A percentile compares a stretch with the other conserved stretches of the same genome.
Evolutionary conservation across 2,797 vertebrate species (phyloP).

Genomic region (Sebastes goodei): DNA sequence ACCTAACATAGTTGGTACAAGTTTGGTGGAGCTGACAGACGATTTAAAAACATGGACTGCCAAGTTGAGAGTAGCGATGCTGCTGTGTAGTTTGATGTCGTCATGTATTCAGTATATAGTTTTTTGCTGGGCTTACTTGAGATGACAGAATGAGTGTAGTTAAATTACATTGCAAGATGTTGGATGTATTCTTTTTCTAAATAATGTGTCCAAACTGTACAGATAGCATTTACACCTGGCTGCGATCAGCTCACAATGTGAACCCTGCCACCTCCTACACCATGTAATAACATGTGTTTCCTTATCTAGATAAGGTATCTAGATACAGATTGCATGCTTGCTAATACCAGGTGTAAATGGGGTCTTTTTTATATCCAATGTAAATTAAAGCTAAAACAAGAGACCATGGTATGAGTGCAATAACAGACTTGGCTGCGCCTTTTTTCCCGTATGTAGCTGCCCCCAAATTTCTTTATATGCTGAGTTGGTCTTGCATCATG

Average conservation of each 20-base stretch:
- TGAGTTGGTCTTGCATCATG: background rate
- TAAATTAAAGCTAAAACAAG: background rate
- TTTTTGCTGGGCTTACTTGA: background rate
- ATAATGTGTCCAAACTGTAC: background rate
- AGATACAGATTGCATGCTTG: background rate
- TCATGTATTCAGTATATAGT: background rate
- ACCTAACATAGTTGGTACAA: too few relatives aligned
- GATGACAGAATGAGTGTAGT: background rate
- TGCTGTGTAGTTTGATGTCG: background rate
- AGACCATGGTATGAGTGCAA: background rate
- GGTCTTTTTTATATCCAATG: background rate
- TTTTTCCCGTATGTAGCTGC: background rate
- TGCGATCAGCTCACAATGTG: background rate
- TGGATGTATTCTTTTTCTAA: background rate
- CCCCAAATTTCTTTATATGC: background rate
- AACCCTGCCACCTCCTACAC: background rate
- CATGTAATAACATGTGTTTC: background rate
- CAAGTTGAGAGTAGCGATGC: background rate
- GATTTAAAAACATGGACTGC: background rate
- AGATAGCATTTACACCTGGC: background rate
- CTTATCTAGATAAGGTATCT: background rate
- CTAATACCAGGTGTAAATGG: background rate
- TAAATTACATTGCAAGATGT: background rate
- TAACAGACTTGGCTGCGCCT: background rate
- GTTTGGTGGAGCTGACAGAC: background rate